Base-by-base conservation (phyloP, 2,888 invertebrate species). In the Rhagonycha fulva region DNA sequence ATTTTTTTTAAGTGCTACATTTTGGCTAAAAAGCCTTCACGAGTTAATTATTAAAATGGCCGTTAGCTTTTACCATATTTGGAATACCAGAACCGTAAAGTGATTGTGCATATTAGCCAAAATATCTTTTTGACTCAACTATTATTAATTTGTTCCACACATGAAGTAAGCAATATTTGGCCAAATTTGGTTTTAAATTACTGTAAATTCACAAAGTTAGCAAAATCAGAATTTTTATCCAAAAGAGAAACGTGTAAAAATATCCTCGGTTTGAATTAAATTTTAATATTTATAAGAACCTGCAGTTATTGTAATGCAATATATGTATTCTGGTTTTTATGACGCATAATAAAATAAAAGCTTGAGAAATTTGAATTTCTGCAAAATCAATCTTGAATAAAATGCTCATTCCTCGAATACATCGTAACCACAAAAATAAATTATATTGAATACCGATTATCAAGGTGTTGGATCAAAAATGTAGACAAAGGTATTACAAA, bases 361-460 rank as follows among this genome's bases (percentile, higher is more conserved):
- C 71, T 77, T 68, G 26, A 60, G 68, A 74, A 71, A 71, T 69
- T 71, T 71, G 74, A 74, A 77, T 77, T 77, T 77, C 71, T 74
- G 68, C 79, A 78, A 70, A 78, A 73, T 75, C 76, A 73, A 74
- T 76, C 74, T 67, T 78, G 79, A 79, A 79, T 79, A 79, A 79
- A 79, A 79, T 76, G 76, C 78, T 67, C 79, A 79, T 79, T 78
- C 74, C 70, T 78, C 76, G 74, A 76, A 79, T 79, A 77, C 78
- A 79, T 76, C 78, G 76, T 79, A 78, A 79, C 76, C 76, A 72
- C 73, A 74, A 74, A 72, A 75, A 47, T 47, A 47, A 47, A 47
- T 47, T 47, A 47, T n/a, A n/a, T 47, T 5, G 32, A 7, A n/a
- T 47, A 47, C 7, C n/a, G 47, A n/a, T 47, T 47, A 7, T 47